Conservation (phyloP, 1,140 invertebrate genomes). For the Drosophila nigromelanica region DNA sequence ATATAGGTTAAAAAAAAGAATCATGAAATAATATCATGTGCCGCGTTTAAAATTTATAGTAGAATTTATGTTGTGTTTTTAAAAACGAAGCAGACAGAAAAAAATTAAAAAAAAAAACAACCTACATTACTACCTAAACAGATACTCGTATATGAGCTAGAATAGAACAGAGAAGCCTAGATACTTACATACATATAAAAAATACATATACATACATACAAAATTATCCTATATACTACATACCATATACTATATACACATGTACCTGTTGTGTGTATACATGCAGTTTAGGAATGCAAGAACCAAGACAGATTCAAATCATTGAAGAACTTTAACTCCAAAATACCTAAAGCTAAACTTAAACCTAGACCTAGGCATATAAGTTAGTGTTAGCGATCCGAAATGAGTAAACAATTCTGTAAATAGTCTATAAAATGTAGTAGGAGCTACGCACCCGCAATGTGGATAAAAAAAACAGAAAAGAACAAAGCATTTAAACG, state of each 20-base stretch:
- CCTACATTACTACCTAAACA: constrained; percentile 20
- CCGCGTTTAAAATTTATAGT: constrained; percentile 52
- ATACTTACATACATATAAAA: constrained; percentile 26
- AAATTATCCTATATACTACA: constrained; percentile 38
- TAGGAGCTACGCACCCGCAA: constrained; percentile 25
- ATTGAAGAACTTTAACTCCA: constrained; percentile 29
- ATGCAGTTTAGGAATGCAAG: constrained; percentile 28
- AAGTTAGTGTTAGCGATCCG: constrained; percentile 21
- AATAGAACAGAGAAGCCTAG: neutral
- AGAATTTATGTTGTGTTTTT: constrained; percentile 74
- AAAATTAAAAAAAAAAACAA: neutral
- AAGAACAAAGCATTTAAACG: constrained; percentile 16
- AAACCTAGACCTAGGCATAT: constrained; percentile 25
- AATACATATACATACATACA: constrained; percentile 22
- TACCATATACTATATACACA: constrained; percentile 52
- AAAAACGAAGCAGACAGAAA: constrained; percentile 18
- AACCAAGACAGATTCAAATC: constrained; percentile 29
- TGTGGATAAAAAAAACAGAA: neutral
- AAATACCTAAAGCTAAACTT: constrained; percentile 33
- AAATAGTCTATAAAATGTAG: constrained; percentile 33
- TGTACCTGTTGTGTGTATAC: constrained; percentile 76
- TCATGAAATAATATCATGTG: constrained; percentile 35
- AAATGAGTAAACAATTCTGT: constrained; percentile 33
- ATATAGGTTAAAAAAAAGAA: constrained; percentile 51
- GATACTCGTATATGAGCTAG: constrained; percentile 19